Percentiles rank a stretch among this genome's conserved stretches.
Conservation (phyloP, 2,797 vertebrate species). For the Urosaurus nigricauda region DNA sequence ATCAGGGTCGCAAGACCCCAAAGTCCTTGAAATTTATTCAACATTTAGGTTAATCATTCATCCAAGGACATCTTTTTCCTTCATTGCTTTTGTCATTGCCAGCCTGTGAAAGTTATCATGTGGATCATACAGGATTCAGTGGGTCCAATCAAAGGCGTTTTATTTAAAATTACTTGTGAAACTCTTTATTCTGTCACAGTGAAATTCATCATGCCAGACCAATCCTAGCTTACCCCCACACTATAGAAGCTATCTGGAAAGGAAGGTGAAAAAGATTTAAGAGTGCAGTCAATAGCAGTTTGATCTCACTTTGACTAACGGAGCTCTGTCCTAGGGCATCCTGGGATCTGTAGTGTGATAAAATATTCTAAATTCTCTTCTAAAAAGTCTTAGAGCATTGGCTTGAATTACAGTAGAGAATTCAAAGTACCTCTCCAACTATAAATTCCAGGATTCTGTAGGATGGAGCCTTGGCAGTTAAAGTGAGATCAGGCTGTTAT, state of each 20-base stretch:
- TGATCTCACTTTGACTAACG: too few relatives aligned
- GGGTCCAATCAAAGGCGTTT: not conserved
- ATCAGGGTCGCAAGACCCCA: not conserved
- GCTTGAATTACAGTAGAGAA: too few relatives aligned
- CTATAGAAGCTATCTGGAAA: not conserved
- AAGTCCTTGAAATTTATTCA: not conserved
- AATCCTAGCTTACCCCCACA: not conserved
- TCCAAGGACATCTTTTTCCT: not conserved
- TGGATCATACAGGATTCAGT: slow-evolving; percentile 2
- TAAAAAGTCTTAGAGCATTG: too few relatives aligned
- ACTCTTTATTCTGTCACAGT: not conserved
- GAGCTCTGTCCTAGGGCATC: too few relatives aligned
- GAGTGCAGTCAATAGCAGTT: too few relatives aligned
- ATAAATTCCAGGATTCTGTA: too few relatives aligned
- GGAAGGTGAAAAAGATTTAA: not conserved
- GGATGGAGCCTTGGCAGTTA: too few relatives aligned
- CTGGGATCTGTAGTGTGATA: too few relatives aligned
- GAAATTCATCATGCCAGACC: not conserved
- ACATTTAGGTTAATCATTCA: slow-evolving; percentile 17
- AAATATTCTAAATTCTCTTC: not conserved
- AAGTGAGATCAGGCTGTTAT: too few relatives aligned
- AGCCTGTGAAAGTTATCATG: not conserved
- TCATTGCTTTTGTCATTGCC: not conserved
- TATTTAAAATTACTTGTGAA: slow-evolving; percentile 18
- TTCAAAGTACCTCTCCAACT: too few relatives aligned